A percentile compares a stretch with the other conserved stretches of the same genome.
phyloP scores from a whole-genome alignment of 2,113 vertebrate species.

The Paramormyrops kingsleyae region DNA sequence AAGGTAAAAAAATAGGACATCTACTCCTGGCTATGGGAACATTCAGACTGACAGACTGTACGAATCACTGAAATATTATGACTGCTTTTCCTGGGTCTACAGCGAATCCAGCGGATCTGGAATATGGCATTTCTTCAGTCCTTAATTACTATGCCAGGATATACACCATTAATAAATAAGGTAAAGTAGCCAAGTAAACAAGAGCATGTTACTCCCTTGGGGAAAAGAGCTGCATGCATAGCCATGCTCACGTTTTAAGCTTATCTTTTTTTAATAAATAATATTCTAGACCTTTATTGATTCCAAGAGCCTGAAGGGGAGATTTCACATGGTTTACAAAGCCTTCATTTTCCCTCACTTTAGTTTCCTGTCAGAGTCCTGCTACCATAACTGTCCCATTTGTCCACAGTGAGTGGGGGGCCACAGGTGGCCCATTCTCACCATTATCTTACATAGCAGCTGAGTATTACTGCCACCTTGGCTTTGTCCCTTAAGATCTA shows the following conservation, averaged over 20 bases:
- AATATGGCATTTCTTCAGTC: background rate
- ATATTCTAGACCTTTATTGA: background rate
- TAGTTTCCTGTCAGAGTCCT: background rate
- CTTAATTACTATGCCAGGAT: background rate
- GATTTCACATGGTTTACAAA: background rate
- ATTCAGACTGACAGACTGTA: background rate
- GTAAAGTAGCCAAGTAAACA: constrained; percentile 1
- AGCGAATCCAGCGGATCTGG: background rate
- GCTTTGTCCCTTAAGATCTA: background rate
- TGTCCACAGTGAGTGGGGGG: background rate
- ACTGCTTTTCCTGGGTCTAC: background rate
- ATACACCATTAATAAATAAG: background rate
- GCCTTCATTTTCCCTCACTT: background rate
- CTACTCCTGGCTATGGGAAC: background rate
- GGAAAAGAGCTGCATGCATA: background rate
- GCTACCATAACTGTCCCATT: background rate
- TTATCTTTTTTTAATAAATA: background rate
- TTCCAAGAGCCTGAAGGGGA: background rate
- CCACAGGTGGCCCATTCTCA: background rate
- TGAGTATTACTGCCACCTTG: background rate
- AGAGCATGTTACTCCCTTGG: background rate
- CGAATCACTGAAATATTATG: background rate
- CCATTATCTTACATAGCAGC: background rate
- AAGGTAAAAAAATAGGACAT: background rate
- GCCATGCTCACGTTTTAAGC: background rate